Percentiles rank a stretch among this genome's conserved stretches.
phyloP scores from a whole-genome alignment of 2,888 invertebrate species.

The Stenoptilia bipunctidactyla region DNA sequence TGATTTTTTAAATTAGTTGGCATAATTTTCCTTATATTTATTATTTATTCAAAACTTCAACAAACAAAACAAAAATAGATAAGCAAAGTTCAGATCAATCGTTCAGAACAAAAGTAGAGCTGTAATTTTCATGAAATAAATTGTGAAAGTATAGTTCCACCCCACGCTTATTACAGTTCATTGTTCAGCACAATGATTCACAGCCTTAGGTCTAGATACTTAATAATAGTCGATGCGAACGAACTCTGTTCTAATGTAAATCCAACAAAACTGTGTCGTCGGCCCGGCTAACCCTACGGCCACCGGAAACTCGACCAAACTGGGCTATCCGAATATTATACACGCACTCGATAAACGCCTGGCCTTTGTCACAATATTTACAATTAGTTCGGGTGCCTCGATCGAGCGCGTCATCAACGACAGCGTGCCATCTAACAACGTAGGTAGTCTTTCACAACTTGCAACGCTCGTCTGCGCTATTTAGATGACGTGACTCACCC shows the following conservation, averaged over 20 bases:
- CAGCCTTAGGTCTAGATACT: conserved; percentile 47
- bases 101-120: not conserved
- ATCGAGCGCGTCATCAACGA: no score
- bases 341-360: conserved; percentile 8
- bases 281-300: conserved; percentile 56
- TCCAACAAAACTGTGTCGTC: conserved; percentile 55
- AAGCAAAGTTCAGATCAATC: not conserved
- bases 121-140: conserved; percentile 3
- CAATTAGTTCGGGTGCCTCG: not conserved
- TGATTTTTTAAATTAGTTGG: no score
- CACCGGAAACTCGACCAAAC: conserved; percentile 34
- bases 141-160: conserved; percentile 22
- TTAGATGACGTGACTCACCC: not conserved
- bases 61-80: no score
- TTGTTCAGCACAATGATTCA: conserved; percentile 51
- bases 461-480: not conserved
- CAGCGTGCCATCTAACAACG: no score
- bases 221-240: conserved; percentile 58
- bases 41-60: no score
- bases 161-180: conserved; percentile 25
- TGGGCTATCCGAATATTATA: conserved; percentile 21
- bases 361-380: conserved; percentile 10
- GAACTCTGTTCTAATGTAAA: conserved; percentile 61
- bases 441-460: conserved; percentile 1
- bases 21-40: no score